These are phyloP conservation scores for Pyralis farinalis DNA, from an alignment of 2,888 invertebrate species.

Conservation along the genomic window DNA sequence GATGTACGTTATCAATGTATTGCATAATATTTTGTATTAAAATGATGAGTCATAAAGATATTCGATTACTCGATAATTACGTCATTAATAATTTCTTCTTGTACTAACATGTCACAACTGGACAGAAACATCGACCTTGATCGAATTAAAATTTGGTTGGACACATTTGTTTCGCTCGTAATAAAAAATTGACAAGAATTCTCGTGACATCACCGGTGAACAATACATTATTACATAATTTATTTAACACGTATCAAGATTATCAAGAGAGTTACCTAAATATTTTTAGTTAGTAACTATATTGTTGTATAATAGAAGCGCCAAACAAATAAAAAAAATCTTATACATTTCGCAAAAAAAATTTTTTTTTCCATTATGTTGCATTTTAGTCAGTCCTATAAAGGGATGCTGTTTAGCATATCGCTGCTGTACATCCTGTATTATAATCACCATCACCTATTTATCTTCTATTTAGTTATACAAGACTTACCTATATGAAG, in stretches of 20 bases:
- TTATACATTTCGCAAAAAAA: too few relatives aligned
- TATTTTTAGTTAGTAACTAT: not conserved
- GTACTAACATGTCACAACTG: conserved; percentile 25
- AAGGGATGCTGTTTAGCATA: too few relatives aligned
- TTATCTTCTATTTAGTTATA: too few relatives aligned
- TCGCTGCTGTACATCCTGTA: too few relatives aligned
- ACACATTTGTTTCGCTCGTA: not conserved
- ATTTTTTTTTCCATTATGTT: too few relatives aligned
- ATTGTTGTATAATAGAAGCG: too few relatives aligned
- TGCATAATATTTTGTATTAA: conserved; percentile 17
- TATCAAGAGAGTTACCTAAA: not conserved
- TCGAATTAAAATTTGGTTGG: conserved; percentile 8
- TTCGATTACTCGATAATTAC: conserved; percentile 1
- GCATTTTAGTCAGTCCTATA: too few relatives aligned
- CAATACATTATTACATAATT: not conserved
- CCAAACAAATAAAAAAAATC: too few relatives aligned
- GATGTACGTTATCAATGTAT: conserved; percentile 10
- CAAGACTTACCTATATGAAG: too few relatives aligned
- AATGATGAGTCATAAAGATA: conserved; percentile 15
- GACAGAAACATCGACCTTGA: conserved; percentile 7
- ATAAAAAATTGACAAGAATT: conserved; percentile 4
- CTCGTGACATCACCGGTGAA: conserved; percentile 3
- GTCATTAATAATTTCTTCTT: conserved; percentile 12
- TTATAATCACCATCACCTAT: too few relatives aligned
- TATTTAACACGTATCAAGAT: not conserved